Evolutionary conservation across 2,113 vertebrate genomes (phyloP), one percentile per base, ranked within the genome.

Genomic region (Telmatochromis sp.): DNA sequence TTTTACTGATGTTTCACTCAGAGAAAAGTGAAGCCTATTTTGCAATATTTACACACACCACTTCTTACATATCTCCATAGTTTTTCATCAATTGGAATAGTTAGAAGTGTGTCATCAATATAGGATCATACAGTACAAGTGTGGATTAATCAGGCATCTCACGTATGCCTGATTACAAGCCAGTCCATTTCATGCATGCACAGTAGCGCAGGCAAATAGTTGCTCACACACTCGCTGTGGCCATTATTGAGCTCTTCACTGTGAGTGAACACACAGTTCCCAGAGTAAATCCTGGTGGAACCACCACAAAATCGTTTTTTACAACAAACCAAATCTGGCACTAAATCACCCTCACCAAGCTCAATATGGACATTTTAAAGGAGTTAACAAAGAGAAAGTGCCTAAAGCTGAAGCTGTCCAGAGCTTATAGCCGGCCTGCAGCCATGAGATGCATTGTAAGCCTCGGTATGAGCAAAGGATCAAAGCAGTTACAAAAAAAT

Each of bases 401-500:
- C 7, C 65, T 42, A 42, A 70, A 70, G 65, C 37, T 42, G 60
- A 65, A 65, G 60, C 60, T 65, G 8, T 70, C 35, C n/a, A 70
- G 65, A 14, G 65, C 65, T 70, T 23, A 23, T 42, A 42, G 65
- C 35, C 3, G 0, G 35, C 63, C 35, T 9, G n/a, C 12, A 70
- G 3, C 35, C 35, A 42, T 14, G 35, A 70, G 65, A 23, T 42
- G n/a, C n/a, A 26, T 42, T 26, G 11, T 2, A 23, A 42, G 1
- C 63, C 35, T 40, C 5, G 2, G n/a, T 42, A 70, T 70, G 3
- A 42, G 35, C 7, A 42, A 70, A 23, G 3, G 0, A 70, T 26
- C 13, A 65, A 37, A 37, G 60, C 17, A n/a, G 33, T n/a, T 65
- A 65, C 31, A 7, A 65, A 35, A n/a, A n/a, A 65, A 65, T n/a